Evolutionary conservation across 1,140 invertebrate species (phyloP), one percentile per base, ranked within the genome.

Genomic region (Drosophila pandora): DNA sequence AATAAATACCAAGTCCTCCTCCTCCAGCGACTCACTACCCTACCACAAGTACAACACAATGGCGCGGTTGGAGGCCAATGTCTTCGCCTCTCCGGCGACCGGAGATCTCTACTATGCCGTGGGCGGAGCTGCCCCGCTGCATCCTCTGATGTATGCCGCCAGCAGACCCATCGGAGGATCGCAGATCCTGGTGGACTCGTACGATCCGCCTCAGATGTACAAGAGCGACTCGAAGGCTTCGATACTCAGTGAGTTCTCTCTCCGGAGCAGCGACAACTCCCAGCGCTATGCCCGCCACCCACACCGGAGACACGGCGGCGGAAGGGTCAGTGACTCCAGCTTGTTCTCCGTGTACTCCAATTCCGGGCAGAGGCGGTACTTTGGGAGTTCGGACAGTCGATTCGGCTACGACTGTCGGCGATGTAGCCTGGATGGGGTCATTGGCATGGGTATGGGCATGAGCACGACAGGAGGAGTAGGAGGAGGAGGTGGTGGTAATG

Each of bases 371-470:
- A 60, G 80, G 5, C 83, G 91, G 2, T 91, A 90, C 39, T 92
- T 90, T 62, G 91, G 91, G 3, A 92, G 91, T 72, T 79, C 91
- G 0, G 91, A 92, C n/a, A 90, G 91, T 62, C 81, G 91, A 23
- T 82, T 92, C 58, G 89, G 64, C 21, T 91, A 79, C 41, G 91
- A 92, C 22, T 92, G 91, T 50, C 60, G 90, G 2, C 89, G 91
- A 2, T 92, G 91, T 41, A 91, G 89, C 45, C 47, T 91, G 30
- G 91, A 92, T 50, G 90, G 90, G 0, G 70, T 70, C 5, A 87
- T 79, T 28, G 68, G 68, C 5, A 60, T 61, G 55, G 63, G 54
- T 0, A 37, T 45, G 43, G n/a, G 53, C 43, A 47, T 47, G 6
- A 13, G 32, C 37, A 3, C 55, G n/a, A 2, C 48, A 25, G 41